phyloP scores from a whole-genome alignment of 2,113 vertebrate species.

The Neomonachus schauinslandi region DNA sequence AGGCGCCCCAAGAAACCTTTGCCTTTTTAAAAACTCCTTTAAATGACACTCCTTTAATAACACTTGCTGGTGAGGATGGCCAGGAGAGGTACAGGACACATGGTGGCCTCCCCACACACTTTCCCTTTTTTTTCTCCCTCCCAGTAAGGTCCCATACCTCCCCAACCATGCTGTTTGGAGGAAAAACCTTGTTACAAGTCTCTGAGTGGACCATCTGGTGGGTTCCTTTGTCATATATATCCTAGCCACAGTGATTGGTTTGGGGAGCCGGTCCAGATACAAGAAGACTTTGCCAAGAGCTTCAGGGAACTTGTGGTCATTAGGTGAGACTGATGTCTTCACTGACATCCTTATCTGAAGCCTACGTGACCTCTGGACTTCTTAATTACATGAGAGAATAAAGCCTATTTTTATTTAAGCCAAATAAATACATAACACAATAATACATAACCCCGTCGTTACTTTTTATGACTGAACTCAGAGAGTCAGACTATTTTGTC shows the following conservation, averaged over 20 bases:
- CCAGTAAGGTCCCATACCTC: not conserved
- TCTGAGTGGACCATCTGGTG: not conserved
- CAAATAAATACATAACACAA: not conserved
- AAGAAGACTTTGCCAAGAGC: not conserved
- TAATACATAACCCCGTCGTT: not conserved
- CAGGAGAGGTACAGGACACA: not conserved
- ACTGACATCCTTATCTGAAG: not conserved
- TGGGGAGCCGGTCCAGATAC: not conserved
- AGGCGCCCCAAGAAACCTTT: no score
- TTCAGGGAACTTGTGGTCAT: not conserved
- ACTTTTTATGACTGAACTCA: not conserved
- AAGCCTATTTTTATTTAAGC: conserved; percentile 11
- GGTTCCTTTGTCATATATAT: not conserved
- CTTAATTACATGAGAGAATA: not conserved
- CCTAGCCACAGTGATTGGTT: not conserved
- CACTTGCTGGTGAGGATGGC: not conserved
- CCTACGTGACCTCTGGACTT: not conserved
- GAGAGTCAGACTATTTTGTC: not conserved
- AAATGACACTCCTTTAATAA: not conserved
- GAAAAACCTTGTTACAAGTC: not conserved
- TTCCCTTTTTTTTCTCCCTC: not conserved
- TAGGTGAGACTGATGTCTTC: not conserved
- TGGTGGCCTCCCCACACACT: no score
- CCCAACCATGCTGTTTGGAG: not conserved
- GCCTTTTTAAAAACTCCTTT: not conserved